phyloP scores from a whole-genome alignment of 2,888 invertebrate species.

The Myopa testacea region DNA sequence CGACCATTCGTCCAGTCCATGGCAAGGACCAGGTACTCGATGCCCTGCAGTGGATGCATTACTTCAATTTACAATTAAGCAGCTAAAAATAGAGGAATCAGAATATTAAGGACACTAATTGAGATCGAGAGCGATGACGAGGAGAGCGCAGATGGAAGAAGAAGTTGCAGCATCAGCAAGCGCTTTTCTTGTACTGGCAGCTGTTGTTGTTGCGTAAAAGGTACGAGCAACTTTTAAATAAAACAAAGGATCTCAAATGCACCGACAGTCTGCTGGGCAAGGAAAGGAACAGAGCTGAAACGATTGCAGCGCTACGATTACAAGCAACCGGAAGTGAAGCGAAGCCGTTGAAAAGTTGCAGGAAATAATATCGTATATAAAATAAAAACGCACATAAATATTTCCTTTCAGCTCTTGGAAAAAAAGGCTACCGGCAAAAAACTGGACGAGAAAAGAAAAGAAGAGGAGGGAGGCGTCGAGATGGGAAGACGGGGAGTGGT shows the following conservation, averaged over 20 bases:
- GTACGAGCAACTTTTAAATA: background rate
- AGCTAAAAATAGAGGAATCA: constrained; percentile 25
- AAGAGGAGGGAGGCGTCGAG: background rate
- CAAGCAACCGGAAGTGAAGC: constrained; percentile 12
- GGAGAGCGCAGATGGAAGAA: background rate
- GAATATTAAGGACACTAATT: constrained; percentile 30
- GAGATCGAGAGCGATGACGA: background rate
- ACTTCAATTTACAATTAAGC: constrained; percentile 31
- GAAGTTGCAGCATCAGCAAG: background rate
- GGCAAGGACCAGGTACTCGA: background rate
- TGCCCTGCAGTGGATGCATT: constrained; percentile 12
- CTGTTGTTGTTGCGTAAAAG: background rate
- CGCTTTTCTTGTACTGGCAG: background rate
- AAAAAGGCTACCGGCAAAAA: background rate
- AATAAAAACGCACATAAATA: constrained; percentile 25
- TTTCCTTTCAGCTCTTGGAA: background rate
- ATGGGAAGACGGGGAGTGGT: too few species aligned
- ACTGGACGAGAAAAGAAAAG: constrained; percentile 7
- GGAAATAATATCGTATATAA: background rate
- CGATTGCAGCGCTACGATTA: background rate
- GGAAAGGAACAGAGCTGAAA: background rate
- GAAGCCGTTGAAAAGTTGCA: background rate
- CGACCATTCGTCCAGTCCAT: background rate
- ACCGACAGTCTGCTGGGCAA: background rate
- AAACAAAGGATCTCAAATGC: background rate